These are phyloP conservation scores for Cacatua alba DNA, from an alignment of 2,113 vertebrate species.

Conservation along the genomic window DNA sequence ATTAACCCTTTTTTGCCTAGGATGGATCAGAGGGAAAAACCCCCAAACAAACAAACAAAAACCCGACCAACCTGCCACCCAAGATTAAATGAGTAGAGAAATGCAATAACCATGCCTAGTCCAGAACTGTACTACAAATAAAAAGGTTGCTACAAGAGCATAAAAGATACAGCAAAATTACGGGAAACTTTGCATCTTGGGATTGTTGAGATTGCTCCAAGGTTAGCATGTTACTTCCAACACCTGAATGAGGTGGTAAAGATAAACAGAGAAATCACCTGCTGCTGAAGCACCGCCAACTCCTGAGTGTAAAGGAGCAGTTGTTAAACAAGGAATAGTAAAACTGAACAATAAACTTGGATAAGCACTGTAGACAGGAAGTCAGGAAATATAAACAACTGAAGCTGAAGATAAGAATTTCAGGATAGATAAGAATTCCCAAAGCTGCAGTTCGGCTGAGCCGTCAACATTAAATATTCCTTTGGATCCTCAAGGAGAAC, in stretches of 20 bases:
- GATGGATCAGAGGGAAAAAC: neutral
- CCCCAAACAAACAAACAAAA: neutral
- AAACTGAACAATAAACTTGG: slow-evolving; percentile 56
- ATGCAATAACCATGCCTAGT: neutral
- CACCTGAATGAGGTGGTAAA: slow-evolving; percentile 47
- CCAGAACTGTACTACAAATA: neutral
- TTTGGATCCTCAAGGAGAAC: slow-evolving; percentile 31
- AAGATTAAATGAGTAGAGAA: neutral
- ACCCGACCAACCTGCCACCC: neutral
- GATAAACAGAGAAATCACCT: slow-evolving; percentile 43
- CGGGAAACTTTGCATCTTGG: neutral
- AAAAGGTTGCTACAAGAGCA: neutral
- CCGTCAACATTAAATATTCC: slow-evolving; percentile 9
- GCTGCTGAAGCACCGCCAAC: slow-evolving; percentile 33
- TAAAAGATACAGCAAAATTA: neutral
- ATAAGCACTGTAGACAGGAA: slow-evolving; percentile 56
- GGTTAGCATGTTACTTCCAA: slow-evolving; percentile 32
- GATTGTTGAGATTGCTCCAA: neutral
- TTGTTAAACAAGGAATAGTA: slow-evolving; percentile 60
- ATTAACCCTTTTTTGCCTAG: slow-evolving; percentile 74
- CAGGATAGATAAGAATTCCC: slow-evolving; percentile 62
- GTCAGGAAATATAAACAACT: slow-evolving; percentile 48
- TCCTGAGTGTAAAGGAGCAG: slow-evolving; percentile 22
- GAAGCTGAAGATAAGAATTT: slow-evolving; percentile 55
- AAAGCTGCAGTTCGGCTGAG: slow-evolving; percentile 21